Conservation (phyloP, 2,888 invertebrate genomes). For the Lasioglossum figueresi region DNA sequence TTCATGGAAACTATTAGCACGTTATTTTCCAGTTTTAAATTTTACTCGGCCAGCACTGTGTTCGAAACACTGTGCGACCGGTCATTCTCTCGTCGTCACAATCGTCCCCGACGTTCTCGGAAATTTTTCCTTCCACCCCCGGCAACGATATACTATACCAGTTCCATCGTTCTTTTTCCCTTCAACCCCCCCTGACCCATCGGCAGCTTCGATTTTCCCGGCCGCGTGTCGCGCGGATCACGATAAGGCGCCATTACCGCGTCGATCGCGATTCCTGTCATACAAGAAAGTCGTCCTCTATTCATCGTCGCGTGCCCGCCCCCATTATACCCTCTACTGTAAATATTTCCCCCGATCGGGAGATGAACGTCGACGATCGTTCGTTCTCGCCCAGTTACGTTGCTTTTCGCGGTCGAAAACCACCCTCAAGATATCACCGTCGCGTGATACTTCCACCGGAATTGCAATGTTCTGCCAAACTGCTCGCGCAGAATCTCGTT, state of each 20-base stretch:
- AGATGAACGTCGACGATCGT: slow-evolving; percentile 32
- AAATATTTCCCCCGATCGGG: slow-evolving; percentile 54
- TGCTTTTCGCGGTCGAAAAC: slow-evolving; percentile 11
- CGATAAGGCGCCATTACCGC: slow-evolving; percentile 73
- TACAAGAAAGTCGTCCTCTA: slow-evolving; percentile 60
- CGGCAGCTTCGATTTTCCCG: slow-evolving; percentile 23
- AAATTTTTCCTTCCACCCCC: slow-evolving; percentile 14
- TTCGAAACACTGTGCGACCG: not conserved
- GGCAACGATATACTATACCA: not conserved
- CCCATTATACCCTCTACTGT: slow-evolving; percentile 58
- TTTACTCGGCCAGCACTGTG: not conserved
- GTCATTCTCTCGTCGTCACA: not conserved
- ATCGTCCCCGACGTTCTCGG: slow-evolving; percentile 3
- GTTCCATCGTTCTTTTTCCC: slow-evolving; percentile 2
- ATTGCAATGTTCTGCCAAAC: not conserved
- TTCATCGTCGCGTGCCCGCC: slow-evolving; percentile 66
- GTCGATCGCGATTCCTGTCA: slow-evolving; percentile 69
- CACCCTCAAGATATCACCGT: not conserved
- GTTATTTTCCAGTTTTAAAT: not conserved
- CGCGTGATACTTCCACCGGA: not conserved
- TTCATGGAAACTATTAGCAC: not conserved
- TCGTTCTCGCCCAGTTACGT: not conserved
- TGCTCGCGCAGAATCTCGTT: not conserved
- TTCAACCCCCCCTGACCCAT: slow-evolving; percentile 3
- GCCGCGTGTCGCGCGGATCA: slow-evolving; percentile 60